These are phyloP conservation scores for Drosophila robusta DNA, from an alignment of 2,888 invertebrate genomes.

Conservation along the genomic window DNA sequence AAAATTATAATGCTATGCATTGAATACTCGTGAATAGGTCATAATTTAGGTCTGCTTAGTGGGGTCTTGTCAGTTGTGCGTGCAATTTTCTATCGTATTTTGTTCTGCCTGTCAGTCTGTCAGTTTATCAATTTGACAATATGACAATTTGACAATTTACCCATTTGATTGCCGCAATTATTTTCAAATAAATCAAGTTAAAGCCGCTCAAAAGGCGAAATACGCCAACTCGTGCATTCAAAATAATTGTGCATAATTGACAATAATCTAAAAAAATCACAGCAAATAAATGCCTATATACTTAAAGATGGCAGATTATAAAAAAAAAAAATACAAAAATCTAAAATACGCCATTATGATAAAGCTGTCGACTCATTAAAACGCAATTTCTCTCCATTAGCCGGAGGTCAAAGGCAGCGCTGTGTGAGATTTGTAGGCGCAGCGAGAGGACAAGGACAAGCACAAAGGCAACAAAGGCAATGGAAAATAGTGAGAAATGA, in stretches of 20 bases:
- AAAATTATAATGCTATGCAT: neutral
- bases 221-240: slow-evolving; percentile 13
- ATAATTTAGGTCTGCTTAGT: slow-evolving; percentile 20
- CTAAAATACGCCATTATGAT: slow-evolving; percentile 37
- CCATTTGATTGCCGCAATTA: slow-evolving; percentile 43
- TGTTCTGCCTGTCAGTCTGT: slow-evolving; percentile 29
- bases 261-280: slow-evolving; percentile 39
- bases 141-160: slow-evolving; percentile 28
- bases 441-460: slow-evolving; percentile 19
- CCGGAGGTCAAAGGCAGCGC: slow-evolving; percentile 17
- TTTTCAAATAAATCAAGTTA: slow-evolving; percentile 54
- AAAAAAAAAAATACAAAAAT: slow-evolving; percentile 14
- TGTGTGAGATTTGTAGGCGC: slow-evolving; percentile 28
- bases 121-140: slow-evolving; percentile 33
- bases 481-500: slow-evolving; percentile 7
- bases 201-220: slow-evolving; percentile 21
- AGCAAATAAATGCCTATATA: slow-evolving; percentile 18
- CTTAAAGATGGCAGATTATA: neutral
- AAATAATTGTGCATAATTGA: slow-evolving; percentile 57
- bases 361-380: slow-evolving; percentile 78
- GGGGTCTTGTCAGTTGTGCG: slow-evolving; percentile 26
- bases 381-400: slow-evolving; percentile 76
- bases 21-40: slow-evolving; percentile 15
- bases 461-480: slow-evolving; percentile 11
- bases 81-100: slow-evolving; percentile 39